phyloP scores from a whole-genome alignment of 2,113 vertebrate species.

The Etheostoma spectabile region DNA sequence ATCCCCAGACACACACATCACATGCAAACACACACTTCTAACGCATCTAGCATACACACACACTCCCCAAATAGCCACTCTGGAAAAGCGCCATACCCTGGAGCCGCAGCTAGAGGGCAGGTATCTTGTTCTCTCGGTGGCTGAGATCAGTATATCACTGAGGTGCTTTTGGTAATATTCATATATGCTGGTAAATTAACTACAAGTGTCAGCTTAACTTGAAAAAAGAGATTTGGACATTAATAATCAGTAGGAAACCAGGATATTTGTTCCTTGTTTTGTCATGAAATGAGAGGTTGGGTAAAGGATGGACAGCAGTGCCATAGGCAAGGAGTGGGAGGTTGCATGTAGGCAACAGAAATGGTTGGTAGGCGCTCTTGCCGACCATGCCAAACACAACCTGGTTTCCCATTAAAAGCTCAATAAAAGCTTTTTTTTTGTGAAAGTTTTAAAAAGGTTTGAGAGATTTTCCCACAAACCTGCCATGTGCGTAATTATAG shows the following conservation, averaged over 20 bases:
- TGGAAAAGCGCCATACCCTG: slow-evolving; percentile 76
- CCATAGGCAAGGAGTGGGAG: slow-evolving; percentile 54
- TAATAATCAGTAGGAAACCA: slow-evolving; percentile 44
- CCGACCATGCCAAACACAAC: slow-evolving; percentile 60
- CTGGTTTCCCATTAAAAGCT: slow-evolving; percentile 45
- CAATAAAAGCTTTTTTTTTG: slow-evolving; percentile 38
- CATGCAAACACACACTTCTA: not conserved
- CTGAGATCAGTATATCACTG: slow-evolving; percentile 67
- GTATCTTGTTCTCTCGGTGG: slow-evolving; percentile 59
- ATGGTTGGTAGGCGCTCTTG: slow-evolving; percentile 36
- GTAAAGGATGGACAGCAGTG: slow-evolving; percentile 47
- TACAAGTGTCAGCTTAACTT: slow-evolving; percentile 60
- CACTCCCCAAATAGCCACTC: slow-evolving; percentile 69
- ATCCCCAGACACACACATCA: slow-evolving; percentile 12
- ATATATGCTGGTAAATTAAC: slow-evolving; percentile 71
- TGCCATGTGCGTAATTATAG: slow-evolving; percentile 33
- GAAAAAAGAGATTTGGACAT: slow-evolving; percentile 70
- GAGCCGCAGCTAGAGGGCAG: slow-evolving; percentile 63
- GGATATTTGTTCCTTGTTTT: slow-evolving; percentile 35
- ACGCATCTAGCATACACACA: slow-evolving; percentile 14
- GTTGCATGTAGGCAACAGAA: slow-evolving; percentile 60
- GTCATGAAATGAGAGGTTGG: slow-evolving; percentile 43
- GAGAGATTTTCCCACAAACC: slow-evolving; percentile 44
- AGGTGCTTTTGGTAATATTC: slow-evolving; percentile 76
- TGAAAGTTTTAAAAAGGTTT: slow-evolving; percentile 24